Base-by-base conservation (phyloP, 92 coral and sea anemone genomes). In the Phenganax stokvisi region DNA sequence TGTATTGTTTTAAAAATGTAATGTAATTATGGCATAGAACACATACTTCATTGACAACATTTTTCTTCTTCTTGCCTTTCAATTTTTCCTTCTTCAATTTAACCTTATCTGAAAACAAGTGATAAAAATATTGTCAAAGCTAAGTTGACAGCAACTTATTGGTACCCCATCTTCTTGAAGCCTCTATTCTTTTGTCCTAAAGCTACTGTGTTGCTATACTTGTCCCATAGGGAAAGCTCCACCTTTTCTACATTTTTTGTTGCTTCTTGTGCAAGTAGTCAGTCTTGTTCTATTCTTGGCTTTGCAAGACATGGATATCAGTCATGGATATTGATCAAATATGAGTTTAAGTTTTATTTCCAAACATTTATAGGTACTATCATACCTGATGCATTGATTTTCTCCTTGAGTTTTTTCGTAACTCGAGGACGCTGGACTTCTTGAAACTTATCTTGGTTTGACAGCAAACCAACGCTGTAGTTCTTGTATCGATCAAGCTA, bases 401-500 rank as follows among this genome's bases (percentile, higher is more conserved):
- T 96, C 75, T 88, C 89, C 79, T 92, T 91, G 12, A 90, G 75
- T 61, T 90, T 96, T 69, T 90, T 96, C 5, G 89, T 85, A 15
- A 86, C 91, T 69, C 83, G 78, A 51, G 92, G 96, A 81, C 89
- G 90, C 84, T 96, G 97, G 54, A 85, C 55, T 31, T 92, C 99
- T 54, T 92, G 74, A 64, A 90, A 96, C 85, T 89, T 92, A 81
- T 96, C 99, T 70, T 91, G 97, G 73, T 79, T 76, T 66, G 84
- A 90, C 58, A 94, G 77, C 59, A 94, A 83, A 66, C 98, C 87
- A 37, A 87, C 91, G 80, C 96, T 87, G 86, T 94, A 94, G 57
- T 91, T 83, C 62, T 91, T 97, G 84, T 94, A 94, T 44, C 97
- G 83, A 17, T 84, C 87, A 82, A 94, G 82, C 98, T 93, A 76